A percentile compares a stretch with the other conserved stretches of the same genome.
These are phyloP conservation scores for Globia sparganii DNA, from an alignment of 2,888 invertebrate species.

Conservation along the genomic window DNA sequence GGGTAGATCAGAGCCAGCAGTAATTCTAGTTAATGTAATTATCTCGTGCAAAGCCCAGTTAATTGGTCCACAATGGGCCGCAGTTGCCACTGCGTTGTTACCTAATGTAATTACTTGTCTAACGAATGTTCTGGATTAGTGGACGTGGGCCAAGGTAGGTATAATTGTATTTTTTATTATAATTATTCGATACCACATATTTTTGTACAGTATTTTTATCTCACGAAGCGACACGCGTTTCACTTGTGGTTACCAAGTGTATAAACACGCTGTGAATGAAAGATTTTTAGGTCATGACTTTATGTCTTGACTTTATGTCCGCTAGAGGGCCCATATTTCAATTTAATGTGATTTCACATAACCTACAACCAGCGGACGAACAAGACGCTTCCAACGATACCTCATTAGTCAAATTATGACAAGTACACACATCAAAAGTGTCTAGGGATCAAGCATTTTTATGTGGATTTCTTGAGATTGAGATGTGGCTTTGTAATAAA, in stretches of 20 bases:
- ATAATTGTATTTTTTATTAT: background rate
- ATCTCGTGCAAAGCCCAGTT: slow-evolving; percentile 1
- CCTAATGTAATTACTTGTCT: background rate
- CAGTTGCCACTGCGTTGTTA: background rate
- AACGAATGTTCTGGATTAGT: background rate
- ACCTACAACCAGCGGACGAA: too few relatives aligned
- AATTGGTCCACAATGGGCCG: background rate
- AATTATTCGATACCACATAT: background rate
- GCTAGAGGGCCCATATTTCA: too few relatives aligned
- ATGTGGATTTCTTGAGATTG: too few relatives aligned
- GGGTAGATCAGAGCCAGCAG: background rate
- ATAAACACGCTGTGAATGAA: background rate
- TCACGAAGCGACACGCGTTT: too few relatives aligned
- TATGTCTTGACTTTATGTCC: too few relatives aligned
- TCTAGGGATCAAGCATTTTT: too few relatives aligned
- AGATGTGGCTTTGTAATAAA: too few relatives aligned
- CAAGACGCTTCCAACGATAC: too few relatives aligned
- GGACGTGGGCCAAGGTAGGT: background rate
- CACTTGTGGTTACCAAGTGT: background rate
- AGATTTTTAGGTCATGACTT: too few relatives aligned
- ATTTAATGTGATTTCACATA: too few relatives aligned
- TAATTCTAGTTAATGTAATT: slow-evolving; percentile 3
- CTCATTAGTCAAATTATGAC: too few relatives aligned
- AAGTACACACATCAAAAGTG: too few relatives aligned
- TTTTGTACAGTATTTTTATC: background rate